Conservation (phyloP, 2,888 invertebrate species). For the Rotaria sp. region DNA sequence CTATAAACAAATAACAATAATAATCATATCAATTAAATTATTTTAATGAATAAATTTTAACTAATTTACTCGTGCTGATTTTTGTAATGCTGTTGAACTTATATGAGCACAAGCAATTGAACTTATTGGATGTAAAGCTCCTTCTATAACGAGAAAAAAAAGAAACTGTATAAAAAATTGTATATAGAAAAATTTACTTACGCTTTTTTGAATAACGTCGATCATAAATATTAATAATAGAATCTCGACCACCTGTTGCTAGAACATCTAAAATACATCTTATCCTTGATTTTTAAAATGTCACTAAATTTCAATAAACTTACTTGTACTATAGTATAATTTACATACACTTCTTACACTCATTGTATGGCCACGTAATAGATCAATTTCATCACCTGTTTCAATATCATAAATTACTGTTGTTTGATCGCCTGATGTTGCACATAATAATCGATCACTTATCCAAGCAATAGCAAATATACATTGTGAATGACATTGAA, state of each 20-base stretch:
- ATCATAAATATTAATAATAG: slow-evolving; percentile 14
- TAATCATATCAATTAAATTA: not conserved
- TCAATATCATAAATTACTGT: slow-evolving; percentile 24
- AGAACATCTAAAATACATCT: not conserved
- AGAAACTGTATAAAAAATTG: not conserved
- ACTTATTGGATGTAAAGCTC: slow-evolving; percentile 5
- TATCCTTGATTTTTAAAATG: not conserved
- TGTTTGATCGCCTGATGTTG: slow-evolving; percentile 16
- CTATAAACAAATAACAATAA: not conserved
- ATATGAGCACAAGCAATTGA: slow-evolving; percentile 25
- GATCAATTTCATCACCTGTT: slow-evolving; percentile 9
- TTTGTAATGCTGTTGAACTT: slow-evolving; percentile 17
- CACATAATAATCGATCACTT: slow-evolving; percentile 3
- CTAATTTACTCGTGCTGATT: not conserved
- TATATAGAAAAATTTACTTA: not conserved
- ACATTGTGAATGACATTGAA: slow-evolving; percentile 9
- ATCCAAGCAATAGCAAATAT: slow-evolving; percentile 27
- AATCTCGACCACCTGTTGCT: slow-evolving; percentile 23
- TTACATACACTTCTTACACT: slow-evolving; percentile 1
- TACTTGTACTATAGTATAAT: slow-evolving; percentile 8
- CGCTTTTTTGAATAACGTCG: slow-evolving; percentile 28
- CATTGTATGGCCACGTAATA: slow-evolving; percentile 23
- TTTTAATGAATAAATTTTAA: not conserved
- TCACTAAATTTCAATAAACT: not conserved
- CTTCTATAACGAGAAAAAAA: not conserved